Conservation (phyloP, 2,797 vertebrate genomes). For the Pyrocephalus nanus region DNA sequence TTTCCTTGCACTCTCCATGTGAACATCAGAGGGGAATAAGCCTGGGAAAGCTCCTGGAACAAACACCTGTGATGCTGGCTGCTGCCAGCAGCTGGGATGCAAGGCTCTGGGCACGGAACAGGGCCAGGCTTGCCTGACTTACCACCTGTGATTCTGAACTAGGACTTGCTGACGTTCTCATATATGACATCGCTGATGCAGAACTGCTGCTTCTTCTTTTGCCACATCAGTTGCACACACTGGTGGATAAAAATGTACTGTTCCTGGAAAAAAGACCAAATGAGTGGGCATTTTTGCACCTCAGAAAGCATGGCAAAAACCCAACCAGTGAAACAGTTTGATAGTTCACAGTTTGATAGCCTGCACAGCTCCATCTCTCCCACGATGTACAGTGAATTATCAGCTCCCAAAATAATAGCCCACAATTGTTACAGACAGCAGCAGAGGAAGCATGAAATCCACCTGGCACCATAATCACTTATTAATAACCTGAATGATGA, state of each 20-base stretch:
- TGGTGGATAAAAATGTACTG: slow-evolving; percentile 98
- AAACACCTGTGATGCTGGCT: rapidly evolving
- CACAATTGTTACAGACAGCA: neutral
- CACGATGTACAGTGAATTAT: neutral
- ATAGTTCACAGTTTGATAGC: neutral
- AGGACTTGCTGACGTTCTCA: slow-evolving; percentile 95
- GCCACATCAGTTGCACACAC: slow-evolving; percentile 95
- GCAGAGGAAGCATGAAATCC: neutral
- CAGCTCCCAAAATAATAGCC: neutral
- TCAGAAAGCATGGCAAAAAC: neutral
- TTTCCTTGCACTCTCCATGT: neutral
- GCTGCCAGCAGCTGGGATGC: rapidly evolving
- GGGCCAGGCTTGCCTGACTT: neutral
- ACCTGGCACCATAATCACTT: neutral
- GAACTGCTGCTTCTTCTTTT: slow-evolving; percentile 92
- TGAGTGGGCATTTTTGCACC: neutral
- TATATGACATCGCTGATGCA: slow-evolving; percentile 92
- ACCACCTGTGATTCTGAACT: slow-evolving; percentile 68
- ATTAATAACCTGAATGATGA: neutral
- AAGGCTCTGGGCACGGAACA: rapidly evolving
- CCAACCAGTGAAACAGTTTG: neutral
- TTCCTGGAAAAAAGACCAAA: slow-evolving; percentile 78
- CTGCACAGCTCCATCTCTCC: neutral
- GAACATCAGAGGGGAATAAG: neutral
- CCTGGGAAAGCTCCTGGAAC: neutral